Evolutionary conservation across 92 coral and sea anemone species (phyloP).

Genomic region (Epizoanthus rinbou): DNA sequence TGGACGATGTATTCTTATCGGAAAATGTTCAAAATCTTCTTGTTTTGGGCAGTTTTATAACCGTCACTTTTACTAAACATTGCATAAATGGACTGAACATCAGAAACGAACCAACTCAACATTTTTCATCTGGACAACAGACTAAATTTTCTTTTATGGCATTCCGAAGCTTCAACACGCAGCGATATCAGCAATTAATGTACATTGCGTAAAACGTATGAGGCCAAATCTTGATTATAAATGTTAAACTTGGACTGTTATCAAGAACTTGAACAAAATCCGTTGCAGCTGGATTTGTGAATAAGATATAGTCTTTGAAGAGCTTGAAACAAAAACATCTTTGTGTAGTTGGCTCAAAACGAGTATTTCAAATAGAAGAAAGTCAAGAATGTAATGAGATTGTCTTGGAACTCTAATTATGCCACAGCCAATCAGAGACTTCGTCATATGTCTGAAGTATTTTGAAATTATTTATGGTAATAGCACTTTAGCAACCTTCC

Average conservation of each 20-base stretch:
- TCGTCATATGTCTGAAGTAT: background rate
- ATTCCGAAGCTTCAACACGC: no score
- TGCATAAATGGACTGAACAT: background rate
- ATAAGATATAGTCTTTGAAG: no score
- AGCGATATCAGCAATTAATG: background rate
- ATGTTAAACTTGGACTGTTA: background rate
- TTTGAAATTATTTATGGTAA: conserved; percentile 1
- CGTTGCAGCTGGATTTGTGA: no score
- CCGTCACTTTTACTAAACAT: background rate
- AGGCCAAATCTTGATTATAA: background rate
- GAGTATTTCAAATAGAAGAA: no score
- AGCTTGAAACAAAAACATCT: background rate
- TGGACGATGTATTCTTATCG: conserved; percentile 18
- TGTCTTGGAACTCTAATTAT: no score
- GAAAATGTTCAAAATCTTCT: conserved; percentile 24
- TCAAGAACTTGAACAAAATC: background rate
- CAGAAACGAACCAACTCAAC: background rate
- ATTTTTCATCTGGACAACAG: background rate
- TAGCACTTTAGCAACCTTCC: conserved; percentile 1
- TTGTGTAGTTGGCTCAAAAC: background rate
- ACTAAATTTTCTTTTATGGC: no score
- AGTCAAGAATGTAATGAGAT: no score
- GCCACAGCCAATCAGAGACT: no score
- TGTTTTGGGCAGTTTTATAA: background rate
- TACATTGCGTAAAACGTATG: background rate